Conservation (phyloP, 2,888 invertebrate genomes). For the Pimpla rufipes region DNA sequence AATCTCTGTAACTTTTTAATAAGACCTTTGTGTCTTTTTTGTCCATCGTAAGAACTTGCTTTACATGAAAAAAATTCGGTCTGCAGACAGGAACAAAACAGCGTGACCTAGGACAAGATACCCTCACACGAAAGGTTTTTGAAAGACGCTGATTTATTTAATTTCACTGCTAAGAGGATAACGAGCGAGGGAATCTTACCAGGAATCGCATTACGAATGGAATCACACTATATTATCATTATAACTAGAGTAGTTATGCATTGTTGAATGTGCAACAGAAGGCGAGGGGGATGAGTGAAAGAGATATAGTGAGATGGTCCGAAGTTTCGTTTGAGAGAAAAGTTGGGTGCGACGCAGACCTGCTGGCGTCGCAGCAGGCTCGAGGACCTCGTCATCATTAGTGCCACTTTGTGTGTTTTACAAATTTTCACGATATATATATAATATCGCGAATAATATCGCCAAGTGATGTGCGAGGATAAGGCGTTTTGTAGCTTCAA, state of each 20-base stretch:
- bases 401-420: conserved; percentile 62
- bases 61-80: neutral
- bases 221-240: conserved; percentile 17
- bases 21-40: neutral
- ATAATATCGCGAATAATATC: conserved; percentile 49
- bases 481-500: conserved; percentile 54
- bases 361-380: conserved; percentile 67
- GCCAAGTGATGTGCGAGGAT: conserved; percentile 62
- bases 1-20: neutral
- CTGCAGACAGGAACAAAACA: conserved; percentile 25
- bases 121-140: conserved; percentile 27
- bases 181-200: conserved; percentile 52
- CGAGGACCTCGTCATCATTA: conserved; percentile 64
- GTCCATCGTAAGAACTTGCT: neutral
- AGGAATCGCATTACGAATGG: conserved; percentile 32
- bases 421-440: conserved; percentile 27
- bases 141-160: neutral
- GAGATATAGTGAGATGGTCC: conserved; percentile 53
- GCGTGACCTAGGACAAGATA: conserved; percentile 46
- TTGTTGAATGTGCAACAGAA: conserved; percentile 48
- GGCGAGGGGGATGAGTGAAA: conserved; percentile 51
- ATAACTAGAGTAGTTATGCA: conserved; percentile 21
- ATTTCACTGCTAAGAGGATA: conserved; percentile 11
- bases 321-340: conserved; percentile 27
- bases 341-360: conserved; percentile 66